Base-by-base conservation (phyloP, 2,888 invertebrate species). In the Pterostichus madidus region DNA sequence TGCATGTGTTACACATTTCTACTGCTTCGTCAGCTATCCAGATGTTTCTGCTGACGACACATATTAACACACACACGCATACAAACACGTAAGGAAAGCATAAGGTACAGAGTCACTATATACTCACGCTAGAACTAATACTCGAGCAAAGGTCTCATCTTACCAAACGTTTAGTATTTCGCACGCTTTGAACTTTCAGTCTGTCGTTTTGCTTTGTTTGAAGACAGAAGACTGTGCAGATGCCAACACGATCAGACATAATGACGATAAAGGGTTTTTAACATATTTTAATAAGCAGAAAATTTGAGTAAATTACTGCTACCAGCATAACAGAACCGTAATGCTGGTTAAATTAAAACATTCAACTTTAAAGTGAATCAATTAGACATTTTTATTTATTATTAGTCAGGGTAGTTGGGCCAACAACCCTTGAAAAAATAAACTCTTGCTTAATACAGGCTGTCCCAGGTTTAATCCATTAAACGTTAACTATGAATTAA, bases 31-130 rank as follows among this genome's bases (percentile, higher is more conserved):
- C 17, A 59, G 59, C 24, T 24, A 5, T 0, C 24, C 59, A 59
- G 17, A 59, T 59, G 59, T 59, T 59, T 59, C 59, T 17, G 59
- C 59, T 59, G 59, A 59, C 59, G 8, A 11, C 59, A 31, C 59
- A 59, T 24, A 24, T 59, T 3, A 39, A 6, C 8, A 39, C 39
- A 39, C 5, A 24, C 39, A 39, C 53, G 15, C 7, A 53, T 53
- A 53, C 10, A 13, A 13, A 49, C n/a, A 13, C 49, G 49, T 49
- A 49, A 13, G n/a, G 49, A 49, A 49, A 49, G 49, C 17, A 53
- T 53, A 53, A 53, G 53, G 53, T 53, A 53, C 53, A 53, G 53
- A 15, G 53, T 15, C 53, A 53, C 53, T 53, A 17, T 15, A 53
- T 13, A 13, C 13, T 52, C 52, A 52, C 8, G 0, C 3, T 39